Conservation (phyloP, 2,113 vertebrate species). For the Nothoprocta pentlandii region DNA sequence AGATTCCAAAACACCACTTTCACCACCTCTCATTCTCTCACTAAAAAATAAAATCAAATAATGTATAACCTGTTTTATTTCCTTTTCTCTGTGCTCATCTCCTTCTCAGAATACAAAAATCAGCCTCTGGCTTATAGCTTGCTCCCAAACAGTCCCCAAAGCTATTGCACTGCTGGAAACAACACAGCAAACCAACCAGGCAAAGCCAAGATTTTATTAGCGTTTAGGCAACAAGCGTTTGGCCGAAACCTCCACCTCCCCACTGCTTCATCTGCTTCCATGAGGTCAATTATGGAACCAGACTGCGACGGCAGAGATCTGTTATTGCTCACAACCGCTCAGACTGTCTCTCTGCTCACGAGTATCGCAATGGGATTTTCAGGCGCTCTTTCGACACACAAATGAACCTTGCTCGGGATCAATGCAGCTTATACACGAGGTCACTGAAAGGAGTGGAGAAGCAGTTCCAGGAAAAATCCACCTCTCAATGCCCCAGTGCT, state of each 20-base stretch:
- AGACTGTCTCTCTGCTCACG: background rate
- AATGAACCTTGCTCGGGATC: background rate
- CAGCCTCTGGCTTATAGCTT: background rate
- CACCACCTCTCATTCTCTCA: slow-evolving; percentile 16
- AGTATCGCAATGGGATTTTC: background rate
- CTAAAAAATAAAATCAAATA: slow-evolving; percentile 34
- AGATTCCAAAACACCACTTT: slow-evolving; percentile 34
- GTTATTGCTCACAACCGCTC: accelerated
- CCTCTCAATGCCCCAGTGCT: accelerated
- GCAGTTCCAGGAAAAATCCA: slow-evolving; percentile 20
- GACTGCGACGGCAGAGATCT: accelerated
- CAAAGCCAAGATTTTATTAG: slow-evolving; percentile 40
- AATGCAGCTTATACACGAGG: background rate
- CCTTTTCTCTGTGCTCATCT: slow-evolving; percentile 3
- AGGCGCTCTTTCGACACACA: background rate
- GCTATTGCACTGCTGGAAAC: slow-evolving; percentile 15
- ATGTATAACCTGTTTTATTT: slow-evolving; percentile 47
- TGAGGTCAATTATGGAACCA: background rate
- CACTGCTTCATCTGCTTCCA: background rate
- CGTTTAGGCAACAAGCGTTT: slow-evolving; percentile 27
- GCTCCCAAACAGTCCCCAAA: background rate
- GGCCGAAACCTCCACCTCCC: background rate
- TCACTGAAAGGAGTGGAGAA: slow-evolving; percentile 41
- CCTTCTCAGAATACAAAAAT: slow-evolving; percentile 9
- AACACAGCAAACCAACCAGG: background rate